Evolutionary conservation across 2,113 vertebrate genomes (phyloP).

Genomic region (Circaetus cinerascens): DNA sequence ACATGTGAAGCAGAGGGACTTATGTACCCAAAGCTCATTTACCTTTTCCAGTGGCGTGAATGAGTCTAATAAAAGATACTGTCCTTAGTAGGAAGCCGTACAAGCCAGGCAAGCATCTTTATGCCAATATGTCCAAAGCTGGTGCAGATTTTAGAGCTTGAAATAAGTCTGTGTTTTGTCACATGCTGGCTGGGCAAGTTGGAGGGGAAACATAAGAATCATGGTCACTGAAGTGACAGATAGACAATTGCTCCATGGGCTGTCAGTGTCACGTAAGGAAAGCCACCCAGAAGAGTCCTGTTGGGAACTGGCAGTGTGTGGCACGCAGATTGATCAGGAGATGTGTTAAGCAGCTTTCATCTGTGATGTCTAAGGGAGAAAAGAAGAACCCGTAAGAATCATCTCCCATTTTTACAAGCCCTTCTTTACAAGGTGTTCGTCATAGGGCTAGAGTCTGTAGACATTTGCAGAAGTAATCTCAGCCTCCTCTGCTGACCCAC

Average conservation of each 20-base stretch:
- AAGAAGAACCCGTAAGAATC: neutral
- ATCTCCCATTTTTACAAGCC: neutral
- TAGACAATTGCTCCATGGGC: neutral
- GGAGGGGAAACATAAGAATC: neutral
- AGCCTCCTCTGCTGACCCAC: neutral
- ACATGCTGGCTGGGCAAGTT: neutral
- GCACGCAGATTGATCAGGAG: rapidly evolving
- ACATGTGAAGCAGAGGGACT: neutral
- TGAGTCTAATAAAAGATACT: neutral
- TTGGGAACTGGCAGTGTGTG: neutral
- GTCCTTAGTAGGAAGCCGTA: neutral
- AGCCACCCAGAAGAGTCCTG: neutral
- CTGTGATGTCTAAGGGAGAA: neutral
- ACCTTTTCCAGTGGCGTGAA: neutral
- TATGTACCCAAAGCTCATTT: neutral
- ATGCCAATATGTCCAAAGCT: neutral
- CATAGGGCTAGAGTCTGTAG: neutral
- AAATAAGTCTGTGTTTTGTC: neutral
- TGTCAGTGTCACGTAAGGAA: neutral
- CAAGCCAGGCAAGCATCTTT: neutral
- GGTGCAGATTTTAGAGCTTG: neutral
- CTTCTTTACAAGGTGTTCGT: neutral
- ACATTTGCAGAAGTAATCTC: neutral
- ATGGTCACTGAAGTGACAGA: neutral
- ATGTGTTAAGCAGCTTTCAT: neutral